Evolutionary conservation across 64 coral and sea anemone species (phyloP).

Genomic region (Pocillopora verrucosa): DNA sequence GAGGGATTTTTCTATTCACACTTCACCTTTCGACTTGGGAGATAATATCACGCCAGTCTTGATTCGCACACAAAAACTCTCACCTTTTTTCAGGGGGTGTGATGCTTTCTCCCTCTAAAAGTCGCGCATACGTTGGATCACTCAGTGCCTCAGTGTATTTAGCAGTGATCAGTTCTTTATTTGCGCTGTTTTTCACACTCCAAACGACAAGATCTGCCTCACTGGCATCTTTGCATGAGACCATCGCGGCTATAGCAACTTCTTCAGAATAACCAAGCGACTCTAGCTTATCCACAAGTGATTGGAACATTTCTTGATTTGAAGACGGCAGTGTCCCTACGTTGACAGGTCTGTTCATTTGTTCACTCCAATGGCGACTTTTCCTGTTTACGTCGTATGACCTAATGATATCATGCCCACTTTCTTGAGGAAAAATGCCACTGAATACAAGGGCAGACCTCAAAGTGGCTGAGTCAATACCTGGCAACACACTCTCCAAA

Average conservation of each 20-base stretch:
- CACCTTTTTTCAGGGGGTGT: not conserved
- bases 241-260: slow-evolving; percentile 44
- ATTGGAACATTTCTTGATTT: not conserved
- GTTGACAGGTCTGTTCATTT: not conserved
- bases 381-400: not conserved
- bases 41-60: too few relatives aligned
- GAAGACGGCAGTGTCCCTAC: not conserved
- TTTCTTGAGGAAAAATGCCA: slow-evolving; percentile 23
- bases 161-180: slow-evolving; percentile 12
- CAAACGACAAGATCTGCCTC: slow-evolving; percentile 55
- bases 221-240: slow-evolving; percentile 29
- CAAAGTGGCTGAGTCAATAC: slow-evolving; percentile 36
- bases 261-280: slow-evolving; percentile 17
- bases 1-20: too few relatives aligned
- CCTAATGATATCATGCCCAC: not conserved
- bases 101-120: slow-evolving; percentile 9
- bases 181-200: slow-evolving; percentile 37
- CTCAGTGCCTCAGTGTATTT: slow-evolving; percentile 13
- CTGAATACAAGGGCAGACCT: slow-evolving; percentile 21
- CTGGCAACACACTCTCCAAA: slow-evolving; percentile 74
- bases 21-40: too few relatives aligned
- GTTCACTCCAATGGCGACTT: not conserved
- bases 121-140: slow-evolving; percentile 12
- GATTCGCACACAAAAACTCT: not conserved
- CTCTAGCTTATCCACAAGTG: slow-evolving; percentile 19